These are phyloP conservation scores for Folsomia candida DNA, from an alignment of 2,888 invertebrate genomes.

Conservation along the genomic window DNA sequence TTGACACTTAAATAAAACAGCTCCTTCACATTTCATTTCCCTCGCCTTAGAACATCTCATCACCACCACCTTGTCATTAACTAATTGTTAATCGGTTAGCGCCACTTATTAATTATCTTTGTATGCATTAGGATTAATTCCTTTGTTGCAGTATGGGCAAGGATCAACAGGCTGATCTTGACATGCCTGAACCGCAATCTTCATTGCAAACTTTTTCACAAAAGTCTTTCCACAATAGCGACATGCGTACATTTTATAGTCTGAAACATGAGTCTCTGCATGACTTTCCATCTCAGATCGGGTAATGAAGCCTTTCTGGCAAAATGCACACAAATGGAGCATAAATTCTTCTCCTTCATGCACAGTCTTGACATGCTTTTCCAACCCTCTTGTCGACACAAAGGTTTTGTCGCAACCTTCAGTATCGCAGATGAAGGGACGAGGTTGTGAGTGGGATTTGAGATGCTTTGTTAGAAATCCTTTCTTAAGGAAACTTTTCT, in stretches of 20 bases:
- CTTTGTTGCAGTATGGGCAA: slow-evolving; percentile 15
- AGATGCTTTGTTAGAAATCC: background rate
- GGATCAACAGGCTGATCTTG: slow-evolving; percentile 3
- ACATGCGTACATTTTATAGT: slow-evolving; percentile 17
- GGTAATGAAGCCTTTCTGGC: slow-evolving; percentile 9
- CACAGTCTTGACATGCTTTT: slow-evolving; percentile 2
- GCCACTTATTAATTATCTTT: slow-evolving; percentile 13
- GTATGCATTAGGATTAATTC: slow-evolving; percentile 14
- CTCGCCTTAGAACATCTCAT: too few relatives aligned
- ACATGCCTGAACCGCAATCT: slow-evolving; percentile 12
- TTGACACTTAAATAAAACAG: too few relatives aligned
- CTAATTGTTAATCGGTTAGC: too few relatives aligned
- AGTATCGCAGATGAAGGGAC: slow-evolving; percentile 5
- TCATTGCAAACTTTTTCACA: slow-evolving; percentile 8
- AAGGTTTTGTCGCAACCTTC: slow-evolving; percentile 8
- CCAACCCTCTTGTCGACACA: background rate
- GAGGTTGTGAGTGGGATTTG: slow-evolving; percentile 8
- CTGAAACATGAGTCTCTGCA: slow-evolving; percentile 14
- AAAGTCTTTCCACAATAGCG: slow-evolving; percentile 16
- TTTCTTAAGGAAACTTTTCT: slow-evolving; percentile 6
- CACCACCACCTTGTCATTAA: too few relatives aligned
- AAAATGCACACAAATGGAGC: slow-evolving; percentile 7
- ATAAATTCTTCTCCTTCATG: background rate
- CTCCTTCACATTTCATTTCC: too few relatives aligned
- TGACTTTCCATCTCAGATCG: slow-evolving; percentile 12